Percentiles rank a stretch among this genome's conserved stretches.
Evolutionary conservation across 1,140 invertebrate species (phyloP).

Genomic region (Lineus longissimus): DNA sequence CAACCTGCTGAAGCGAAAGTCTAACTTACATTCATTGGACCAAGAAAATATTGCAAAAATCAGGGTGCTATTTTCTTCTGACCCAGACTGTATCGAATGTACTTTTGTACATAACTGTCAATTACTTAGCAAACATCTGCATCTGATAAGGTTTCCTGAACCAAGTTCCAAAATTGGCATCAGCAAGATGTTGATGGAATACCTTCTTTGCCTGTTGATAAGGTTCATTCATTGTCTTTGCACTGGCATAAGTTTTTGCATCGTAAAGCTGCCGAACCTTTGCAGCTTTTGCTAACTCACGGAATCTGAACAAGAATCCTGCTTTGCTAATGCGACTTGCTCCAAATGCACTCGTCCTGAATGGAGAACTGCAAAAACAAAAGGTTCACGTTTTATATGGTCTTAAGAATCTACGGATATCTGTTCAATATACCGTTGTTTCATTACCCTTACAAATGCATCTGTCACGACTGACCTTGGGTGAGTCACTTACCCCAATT

Average conservation of each 20-base stretch:
- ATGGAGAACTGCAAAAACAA: slow-evolving; percentile 31
- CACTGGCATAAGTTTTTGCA: slow-evolving; percentile 13
- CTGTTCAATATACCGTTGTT: no score
- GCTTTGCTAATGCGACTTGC: slow-evolving; percentile 34
- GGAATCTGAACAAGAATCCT: slow-evolving; percentile 27
- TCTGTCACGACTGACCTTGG: no score
- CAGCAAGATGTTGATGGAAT: slow-evolving; percentile 26
- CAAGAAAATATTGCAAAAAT: no score
- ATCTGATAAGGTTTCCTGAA: slow-evolving; percentile 17
- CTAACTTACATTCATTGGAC: no score
- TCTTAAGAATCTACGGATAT: not conserved
- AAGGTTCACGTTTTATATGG: not conserved
- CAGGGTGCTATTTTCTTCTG: no score
- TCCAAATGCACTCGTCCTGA: slow-evolving; percentile 18
- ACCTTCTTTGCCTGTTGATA: slow-evolving; percentile 29
- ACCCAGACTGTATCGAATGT: no score
- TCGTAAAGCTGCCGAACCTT: slow-evolving; percentile 14
- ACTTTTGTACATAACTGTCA: no score
- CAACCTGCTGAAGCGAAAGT: no score
- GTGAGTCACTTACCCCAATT: no score
- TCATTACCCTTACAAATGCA: no score
- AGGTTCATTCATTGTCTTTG: slow-evolving; percentile 20
- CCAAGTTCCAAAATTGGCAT: slow-evolving; percentile 31
- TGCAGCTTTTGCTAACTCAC: slow-evolving; percentile 20
- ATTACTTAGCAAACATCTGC: not conserved